phyloP scores from a whole-genome alignment of 2,888 invertebrate species.

The Torymus tubicola region DNA sequence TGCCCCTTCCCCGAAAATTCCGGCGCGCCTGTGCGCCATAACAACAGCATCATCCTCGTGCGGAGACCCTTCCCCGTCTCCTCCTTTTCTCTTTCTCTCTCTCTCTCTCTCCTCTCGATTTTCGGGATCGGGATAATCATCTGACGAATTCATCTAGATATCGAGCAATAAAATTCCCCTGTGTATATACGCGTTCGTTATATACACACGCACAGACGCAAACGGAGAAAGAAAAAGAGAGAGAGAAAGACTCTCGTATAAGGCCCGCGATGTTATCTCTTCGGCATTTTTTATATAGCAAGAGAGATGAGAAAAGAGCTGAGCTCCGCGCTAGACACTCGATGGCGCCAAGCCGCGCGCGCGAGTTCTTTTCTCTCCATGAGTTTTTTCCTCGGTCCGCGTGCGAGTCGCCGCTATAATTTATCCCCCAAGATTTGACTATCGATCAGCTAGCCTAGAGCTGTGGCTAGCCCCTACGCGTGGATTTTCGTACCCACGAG shows the following conservation, averaged over 20 bases:
- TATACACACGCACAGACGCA: no score
- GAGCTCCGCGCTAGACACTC: conserved; percentile 11
- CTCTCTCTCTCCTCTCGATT: conserved; percentile 53
- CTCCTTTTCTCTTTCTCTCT: conserved; percentile 2
- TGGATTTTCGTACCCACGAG: no score
- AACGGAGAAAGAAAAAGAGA: no score
- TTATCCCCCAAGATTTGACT: conserved; percentile 43
- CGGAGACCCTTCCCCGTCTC: conserved; percentile 32
- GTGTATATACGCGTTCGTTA: conserved; percentile 37
- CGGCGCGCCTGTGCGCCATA: conserved; percentile 57
- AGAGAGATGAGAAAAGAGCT: no score
- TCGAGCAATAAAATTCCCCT: conserved; percentile 74
- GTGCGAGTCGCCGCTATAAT: conserved; percentile 24
- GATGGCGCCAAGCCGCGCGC: conserved; percentile 43
- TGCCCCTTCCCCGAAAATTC: conserved; percentile 58
- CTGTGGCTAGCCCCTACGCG: no score
- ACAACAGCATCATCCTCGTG: conserved; percentile 69
- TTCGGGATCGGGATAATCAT: conserved; percentile 68
- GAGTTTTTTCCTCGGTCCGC: conserved; percentile 31
- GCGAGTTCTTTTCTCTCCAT: conserved; percentile 17
- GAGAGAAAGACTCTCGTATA: no score
- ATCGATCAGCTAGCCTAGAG: conserved; percentile 44
- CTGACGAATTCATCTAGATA: conserved; percentile 75
- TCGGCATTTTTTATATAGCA: conserved; percentile 42
- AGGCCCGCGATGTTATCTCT: conserved; percentile 68